Conservation (phyloP, 2,888 invertebrate species). For the Leptopilina myrica region DNA sequence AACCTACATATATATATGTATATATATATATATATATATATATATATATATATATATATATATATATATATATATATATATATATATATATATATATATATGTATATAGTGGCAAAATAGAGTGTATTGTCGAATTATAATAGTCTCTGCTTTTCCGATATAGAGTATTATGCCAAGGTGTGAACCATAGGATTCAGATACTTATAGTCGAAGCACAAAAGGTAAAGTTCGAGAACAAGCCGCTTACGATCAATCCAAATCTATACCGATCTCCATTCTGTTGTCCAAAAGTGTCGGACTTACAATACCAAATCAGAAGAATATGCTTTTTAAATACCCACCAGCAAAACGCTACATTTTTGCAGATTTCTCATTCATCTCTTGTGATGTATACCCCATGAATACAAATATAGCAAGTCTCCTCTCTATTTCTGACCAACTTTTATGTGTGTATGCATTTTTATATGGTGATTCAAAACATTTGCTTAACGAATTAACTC, state of each 20-base stretch:
- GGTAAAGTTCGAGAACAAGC: conserved; percentile 62
- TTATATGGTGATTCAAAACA: background rate
- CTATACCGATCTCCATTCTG: conserved; percentile 51
- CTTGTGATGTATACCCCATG: background rate
- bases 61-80: too few species aligned
- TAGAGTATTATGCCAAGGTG: conserved; percentile 66
- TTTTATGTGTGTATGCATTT: too few species aligned
- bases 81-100: too few species aligned
- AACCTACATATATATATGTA: background rate
- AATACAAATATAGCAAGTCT: conserved; percentile 40
- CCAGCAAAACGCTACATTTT: conserved; percentile 2
- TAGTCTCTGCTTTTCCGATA: conserved; percentile 55
- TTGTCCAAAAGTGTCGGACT: conserved; percentile 56
- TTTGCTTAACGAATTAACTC: too few species aligned
- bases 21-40: too few species aligned
- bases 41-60: too few species aligned
- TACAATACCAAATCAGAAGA: conserved; percentile 48
- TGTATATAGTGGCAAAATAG: conserved; percentile 50
- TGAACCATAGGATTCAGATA: conserved; percentile 64
- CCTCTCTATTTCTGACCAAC: conserved; percentile 32
- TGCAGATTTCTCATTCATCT: conserved; percentile 2
- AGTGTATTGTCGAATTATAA: conserved; percentile 47
- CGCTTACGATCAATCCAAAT: conserved; percentile 73
- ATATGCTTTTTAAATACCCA: conserved; percentile 38
- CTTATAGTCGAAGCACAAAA: conserved; percentile 54